Evolutionary conservation across 2,888 invertebrate species (phyloP).

Genomic region (Cantharis flavilabris): DNA sequence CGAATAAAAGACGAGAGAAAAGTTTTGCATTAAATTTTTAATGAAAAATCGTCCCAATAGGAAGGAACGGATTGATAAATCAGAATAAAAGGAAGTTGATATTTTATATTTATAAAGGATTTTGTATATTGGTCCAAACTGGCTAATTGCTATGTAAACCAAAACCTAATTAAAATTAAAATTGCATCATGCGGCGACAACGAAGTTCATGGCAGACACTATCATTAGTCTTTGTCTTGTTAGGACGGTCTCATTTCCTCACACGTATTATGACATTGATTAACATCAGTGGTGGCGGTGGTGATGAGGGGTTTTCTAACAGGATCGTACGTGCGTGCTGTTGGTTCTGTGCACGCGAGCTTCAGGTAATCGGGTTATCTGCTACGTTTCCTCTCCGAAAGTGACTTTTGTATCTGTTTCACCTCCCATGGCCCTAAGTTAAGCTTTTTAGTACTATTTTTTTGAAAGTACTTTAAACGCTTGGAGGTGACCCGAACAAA

Average conservation of each 20-base stretch:
- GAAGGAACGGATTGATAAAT: neutral
- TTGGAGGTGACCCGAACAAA: slow-evolving; percentile 5
- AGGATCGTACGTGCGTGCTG: slow-evolving; percentile 30
- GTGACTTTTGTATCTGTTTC: slow-evolving; percentile 32
- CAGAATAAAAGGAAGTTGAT: neutral
- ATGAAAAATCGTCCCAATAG: neutral
- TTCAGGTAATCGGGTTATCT: slow-evolving; percentile 31
- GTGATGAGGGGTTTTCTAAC: slow-evolving; percentile 22
- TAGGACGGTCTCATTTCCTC: slow-evolving; percentile 42
- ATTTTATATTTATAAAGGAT: slow-evolving; percentile 5
- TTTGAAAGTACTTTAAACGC: slow-evolving; percentile 17
- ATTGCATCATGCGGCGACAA: slow-evolving; percentile 37
- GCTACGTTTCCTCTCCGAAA: slow-evolving; percentile 31
- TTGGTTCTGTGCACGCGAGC: slow-evolving; percentile 29
- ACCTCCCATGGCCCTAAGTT: slow-evolving; percentile 24
- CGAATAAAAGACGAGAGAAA: neutral
- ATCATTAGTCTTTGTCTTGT: slow-evolving; percentile 39
- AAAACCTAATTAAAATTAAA: slow-evolving; percentile 42
- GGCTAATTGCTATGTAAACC: slow-evolving; percentile 33
- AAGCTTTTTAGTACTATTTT: slow-evolving; percentile 19
- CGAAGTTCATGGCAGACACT: slow-evolving; percentile 29
- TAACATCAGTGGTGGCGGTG: slow-evolving; percentile 29
- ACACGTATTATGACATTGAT: slow-evolving; percentile 40
- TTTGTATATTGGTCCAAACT: slow-evolving; percentile 15
- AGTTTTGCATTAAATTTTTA: neutral